phyloP scores from a whole-genome alignment of 2,888 invertebrate species.

The Aleiodes alternator region DNA sequence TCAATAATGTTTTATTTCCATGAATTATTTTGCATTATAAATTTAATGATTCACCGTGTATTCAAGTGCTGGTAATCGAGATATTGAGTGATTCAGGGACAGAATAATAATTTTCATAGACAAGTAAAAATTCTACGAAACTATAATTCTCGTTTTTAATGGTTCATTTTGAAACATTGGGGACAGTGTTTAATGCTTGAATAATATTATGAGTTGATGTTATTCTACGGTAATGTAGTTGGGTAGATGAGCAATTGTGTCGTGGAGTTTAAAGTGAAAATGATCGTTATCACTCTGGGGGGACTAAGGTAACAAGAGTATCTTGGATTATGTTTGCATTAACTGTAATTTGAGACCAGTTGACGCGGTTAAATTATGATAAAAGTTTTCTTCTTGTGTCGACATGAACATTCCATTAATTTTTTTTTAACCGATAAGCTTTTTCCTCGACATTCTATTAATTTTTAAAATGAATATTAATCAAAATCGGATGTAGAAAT shows the following conservation, averaged over 20 bases:
- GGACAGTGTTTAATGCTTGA: background rate
- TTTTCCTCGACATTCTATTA: background rate
- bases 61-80: constrained; percentile 21
- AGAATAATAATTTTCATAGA: constrained; percentile 5
- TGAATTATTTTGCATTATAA: background rate
- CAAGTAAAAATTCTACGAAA: constrained; percentile 2
- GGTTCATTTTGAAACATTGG: background rate
- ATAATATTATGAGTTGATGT: background rate
- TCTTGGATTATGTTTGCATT: background rate
- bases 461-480: too few species aligned
- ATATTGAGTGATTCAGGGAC: constrained; percentile 5
- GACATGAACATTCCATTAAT: background rate
- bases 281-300: constrained; percentile 9
- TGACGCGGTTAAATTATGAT: background rate
- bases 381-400: background rate
- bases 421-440: background rate
- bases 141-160: constrained; percentile 3
- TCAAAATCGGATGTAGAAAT: too few species aligned
- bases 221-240: background rate
- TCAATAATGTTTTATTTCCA: background rate
- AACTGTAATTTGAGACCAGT: constrained; percentile 18
- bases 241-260: background rate
- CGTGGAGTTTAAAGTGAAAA: constrained; percentile 15
- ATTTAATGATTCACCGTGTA: constrained; percentile 20
- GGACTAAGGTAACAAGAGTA: constrained; percentile 6